Evolutionary conservation across 1,140 invertebrate genomes (phyloP), one percentile per base, ranked within the genome.

Genomic region (Drosophila repleta): DNA sequence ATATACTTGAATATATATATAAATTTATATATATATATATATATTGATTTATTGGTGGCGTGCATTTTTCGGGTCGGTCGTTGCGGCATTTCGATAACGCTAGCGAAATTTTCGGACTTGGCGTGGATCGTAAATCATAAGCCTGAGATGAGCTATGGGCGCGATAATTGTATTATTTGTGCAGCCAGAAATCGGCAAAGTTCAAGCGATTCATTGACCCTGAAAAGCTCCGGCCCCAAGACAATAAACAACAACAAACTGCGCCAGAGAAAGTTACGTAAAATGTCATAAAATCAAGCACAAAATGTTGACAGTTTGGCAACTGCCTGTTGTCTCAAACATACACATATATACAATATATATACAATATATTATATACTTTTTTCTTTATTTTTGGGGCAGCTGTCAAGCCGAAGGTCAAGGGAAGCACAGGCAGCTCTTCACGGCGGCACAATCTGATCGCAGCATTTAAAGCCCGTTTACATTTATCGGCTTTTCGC

Each of bases 251-350:
- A 29, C 29, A 41, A 41, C 57, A 51, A 55, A 43, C 43, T 56
- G 41, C 37, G 29, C 13, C 62, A 85, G 82, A 87, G 81, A 85
- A 85, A 85, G 81, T 85, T 85, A 65, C 81, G 81, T 79, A 85
- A 85, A 87, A 68, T 64, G 61, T 55, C 58, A 62, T 56, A 77
- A 77, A 81, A 66, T 64, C 48, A 56, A 73, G 68, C 78, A 78
- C 74, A 75, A 78, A 81, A 75, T 70, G 63, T 72, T 60, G 55
- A 67, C 55, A 67, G 32, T 49, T 60, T 60, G 17, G 41, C 56
- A 60, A 43, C 24, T 35, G 43, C 20, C 17, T 53, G 11, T n/a
- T n/a, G n/a, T n/a, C n/a, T n/a, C n/a, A n/a, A 7, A 26, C 21
- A n/a, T 45, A 35, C 35, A 29, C 15, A 29, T 41, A 17, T 35